Evolutionary conservation across 2,113 vertebrate genomes (phyloP), one percentile per base, ranked within the genome.

Genomic region (Potamarius usumacintae): DNA sequence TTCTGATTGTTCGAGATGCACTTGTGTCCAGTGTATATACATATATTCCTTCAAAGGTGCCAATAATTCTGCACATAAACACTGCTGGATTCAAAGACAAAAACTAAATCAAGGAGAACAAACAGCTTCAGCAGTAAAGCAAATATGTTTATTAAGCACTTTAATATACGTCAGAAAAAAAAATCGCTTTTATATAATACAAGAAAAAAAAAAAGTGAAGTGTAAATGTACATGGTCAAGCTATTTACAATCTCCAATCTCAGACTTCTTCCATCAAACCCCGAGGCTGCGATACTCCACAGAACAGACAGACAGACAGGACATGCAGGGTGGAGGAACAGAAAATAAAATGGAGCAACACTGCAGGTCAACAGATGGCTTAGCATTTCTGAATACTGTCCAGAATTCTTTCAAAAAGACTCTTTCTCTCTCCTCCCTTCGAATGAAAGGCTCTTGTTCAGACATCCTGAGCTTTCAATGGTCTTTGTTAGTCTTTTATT

Each of bases 61-160:
- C 67, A 72, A 42, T 34, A 17, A 1, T 72, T 15, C 76, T 53
- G 18, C 79, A 11, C 58, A 48, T 30, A 42, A 9, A 62, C 63
- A 25, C 25, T 50, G 8, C 48, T 15, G n/a, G 12, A 0, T 0
- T 50, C 72, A 76, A 25, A 27, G 25, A 77, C 22, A 77, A 48
- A n/a, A 7, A 20, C 30, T 2, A 22, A 88, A 82, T 76, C n/a
- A 82, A 87, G 57, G 42, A 87, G 30, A 71, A 34, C 55, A 62
- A 78, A 82, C 52, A 50, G 76, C 91, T 92, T 94, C 92, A 92
- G 96, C 96, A 97, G 96, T 97, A 98, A 98, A 98, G 98, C 98
- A 99, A 99, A 98, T 98, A 98, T 97, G 98, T 99, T 99, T 99
- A 99, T 99, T 99, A 97, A 98, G 97, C 97, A 97, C 96, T 98